Evolutionary conservation across 2,888 invertebrate species (phyloP), one percentile per base, ranked within the genome.

Genomic region (Coleophora deauratella): DNA sequence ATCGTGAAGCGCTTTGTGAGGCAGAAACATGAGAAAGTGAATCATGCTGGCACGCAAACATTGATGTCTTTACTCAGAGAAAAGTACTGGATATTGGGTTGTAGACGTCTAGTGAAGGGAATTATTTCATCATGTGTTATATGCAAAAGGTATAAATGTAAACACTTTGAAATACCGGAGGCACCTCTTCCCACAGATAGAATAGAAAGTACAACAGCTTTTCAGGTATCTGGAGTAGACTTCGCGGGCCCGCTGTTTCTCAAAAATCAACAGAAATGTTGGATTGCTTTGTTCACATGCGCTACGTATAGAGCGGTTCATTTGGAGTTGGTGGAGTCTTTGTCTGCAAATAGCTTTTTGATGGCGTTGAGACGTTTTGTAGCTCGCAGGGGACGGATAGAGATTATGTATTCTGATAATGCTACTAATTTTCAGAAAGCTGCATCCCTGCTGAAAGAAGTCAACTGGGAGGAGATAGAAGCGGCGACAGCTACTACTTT

Each of bases 161-260:
- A 31, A 34, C 34, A 27, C 43, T 38, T 6, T 6, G 6, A 8
- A 9, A 6, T 9, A n/a, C 9, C 7, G 13, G 21, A 33, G 27
- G 37, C 43, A 9, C 43, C 43, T 34, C 33, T 44, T 14, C 40
- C 43, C 2, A 2, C 13, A n/a, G 40, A 44, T 3, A 6, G 40
- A 1, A 40, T 44, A 9, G 12, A 34, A 33, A 31, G 30, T 34
- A 21, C 14, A 13, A 13, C 43, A 10, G 34, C 43, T 2, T 44
- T 44, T 31, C 37, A 44, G 28, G 34, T 34, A 9, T 32, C 43
- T 27, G 43, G 43, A 2, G 27, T 40, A 2, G 43, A 44, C 15
- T 28, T 44, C 8, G 40, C 40, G 8, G 43, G 43, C 1, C 43
- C 43, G 1, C n/a, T 44, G 35, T n/a, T n/a, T n/a, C n/a, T n/a